Evolutionary conservation across 2,797 vertebrate species (phyloP).

Genomic region (Myiothlypis coronata): DNA sequence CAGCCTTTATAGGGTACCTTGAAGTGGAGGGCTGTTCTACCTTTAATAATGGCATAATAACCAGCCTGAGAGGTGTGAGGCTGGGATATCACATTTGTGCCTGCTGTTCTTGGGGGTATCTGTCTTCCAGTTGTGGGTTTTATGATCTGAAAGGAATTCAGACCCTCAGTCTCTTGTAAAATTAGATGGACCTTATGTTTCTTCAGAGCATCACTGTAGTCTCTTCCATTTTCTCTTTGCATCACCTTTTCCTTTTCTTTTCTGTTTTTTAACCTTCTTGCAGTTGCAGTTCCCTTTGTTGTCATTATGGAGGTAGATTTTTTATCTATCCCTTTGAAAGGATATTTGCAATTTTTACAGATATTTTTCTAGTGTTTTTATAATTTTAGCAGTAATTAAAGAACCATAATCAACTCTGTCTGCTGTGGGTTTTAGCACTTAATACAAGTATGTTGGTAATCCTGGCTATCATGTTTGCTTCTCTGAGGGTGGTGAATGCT

Average conservation of each 20-base stretch:
- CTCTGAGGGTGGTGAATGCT: neutral
- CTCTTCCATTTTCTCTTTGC: neutral
- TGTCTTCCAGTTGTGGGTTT: neutral
- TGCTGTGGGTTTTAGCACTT: neutral
- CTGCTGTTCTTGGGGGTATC: neutral
- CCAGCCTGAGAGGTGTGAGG: neutral
- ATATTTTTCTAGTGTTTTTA: neutral
- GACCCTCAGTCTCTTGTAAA: neutral
- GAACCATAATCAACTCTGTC: neutral
- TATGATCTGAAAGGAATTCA: neutral
- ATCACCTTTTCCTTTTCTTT: neutral
- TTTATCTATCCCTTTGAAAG: neutral
- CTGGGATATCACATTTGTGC: neutral
- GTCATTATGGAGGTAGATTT: neutral
- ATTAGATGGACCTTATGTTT: neutral
- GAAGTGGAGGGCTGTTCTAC: neutral
- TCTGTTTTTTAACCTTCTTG: neutral
- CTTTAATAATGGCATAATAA: neutral
- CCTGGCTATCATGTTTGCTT: neutral
- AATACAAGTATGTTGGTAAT: neutral
- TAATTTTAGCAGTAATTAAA: neutral
- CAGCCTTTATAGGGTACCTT: neutral
- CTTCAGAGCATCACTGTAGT: neutral
- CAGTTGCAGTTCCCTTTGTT: neutral
- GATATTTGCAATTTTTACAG: neutral